Evolutionary conservation across 2,888 invertebrate genomes (phyloP), one percentile per base, ranked within the genome.

Genomic region (Leptura quadrifasciata): DNA sequence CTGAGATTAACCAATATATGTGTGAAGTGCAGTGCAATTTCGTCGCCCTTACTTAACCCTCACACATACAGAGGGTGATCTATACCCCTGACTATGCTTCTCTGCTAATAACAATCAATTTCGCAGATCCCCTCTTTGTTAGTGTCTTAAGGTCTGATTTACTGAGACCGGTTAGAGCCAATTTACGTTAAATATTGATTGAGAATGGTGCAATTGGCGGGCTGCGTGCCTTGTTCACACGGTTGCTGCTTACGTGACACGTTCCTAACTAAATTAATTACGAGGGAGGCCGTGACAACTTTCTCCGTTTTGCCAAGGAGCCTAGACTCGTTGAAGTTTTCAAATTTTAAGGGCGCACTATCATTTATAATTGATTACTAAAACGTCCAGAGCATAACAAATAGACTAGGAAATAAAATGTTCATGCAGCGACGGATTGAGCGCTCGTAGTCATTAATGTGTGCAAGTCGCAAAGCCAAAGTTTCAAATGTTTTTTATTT

Each of bases 101-200:
- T 39, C 57, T 15, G 31, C 69, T 69, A 69, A 69, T 58, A 69
- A 69, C 69, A 69, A 69, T 69, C 57, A 69, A 69, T 69, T 69
- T 35, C 69, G 55, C 69, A 21, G n/a, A 57, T 57, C 54, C 69
- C 67, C 58, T 69, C 74, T 75, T 75, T 76, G 75, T 76, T 71
- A 78, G 61, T 74, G 77, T 76, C 79, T 79, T 77, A 77, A 64
- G 71, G 79, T 72, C 79, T 82, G 81, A 81, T 82, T 79, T 79
- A 80, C 78, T 70, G 79, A 73, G 74, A 70, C 69, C 78, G 79
- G 78, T 82, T 82, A 82, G 77, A 79, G 80, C 80, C 82, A 83
- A 83, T 83, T 81, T 81, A 79, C 81, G 81, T 83, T 83, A 83
- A 83, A 83, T 83, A 83, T 83, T 83, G 82, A 83, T 83, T 83